A percentile compares a stretch with the other conserved stretches of the same genome.
Evolutionary conservation across 1,140 invertebrate genomes (phyloP).

Genomic region (Bombus difficillimus): DNA sequence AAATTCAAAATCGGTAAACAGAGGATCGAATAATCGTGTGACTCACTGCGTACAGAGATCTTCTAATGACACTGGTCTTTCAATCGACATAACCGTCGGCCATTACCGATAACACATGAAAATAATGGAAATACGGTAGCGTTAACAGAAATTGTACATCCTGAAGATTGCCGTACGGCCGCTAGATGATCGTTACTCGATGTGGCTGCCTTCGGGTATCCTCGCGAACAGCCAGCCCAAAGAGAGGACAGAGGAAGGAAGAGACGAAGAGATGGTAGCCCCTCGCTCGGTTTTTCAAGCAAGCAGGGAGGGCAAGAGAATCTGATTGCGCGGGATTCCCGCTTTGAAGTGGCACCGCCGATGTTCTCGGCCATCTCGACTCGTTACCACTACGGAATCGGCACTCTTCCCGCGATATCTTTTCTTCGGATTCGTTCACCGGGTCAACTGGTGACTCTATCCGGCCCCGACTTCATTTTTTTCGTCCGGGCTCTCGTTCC

Average conservation of each 20-base stretch:
- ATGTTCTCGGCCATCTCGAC: constrained; percentile 79
- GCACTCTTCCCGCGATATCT: constrained; percentile 56
- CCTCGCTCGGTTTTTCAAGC: constrained; percentile 76
- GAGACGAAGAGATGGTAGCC: constrained; percentile 42
- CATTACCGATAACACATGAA: background rate
- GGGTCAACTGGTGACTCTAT: constrained; percentile 19
- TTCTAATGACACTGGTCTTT: no score
- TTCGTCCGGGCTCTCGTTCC: background rate
- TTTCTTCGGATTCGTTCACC: constrained; percentile 31
- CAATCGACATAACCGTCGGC: no score
- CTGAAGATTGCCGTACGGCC: constrained; percentile 22
- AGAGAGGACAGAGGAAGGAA: constrained; percentile 45
- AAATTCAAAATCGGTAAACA: no score
- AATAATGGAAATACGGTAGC: background rate
- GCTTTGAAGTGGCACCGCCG: constrained; percentile 81
- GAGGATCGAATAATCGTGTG: no score
- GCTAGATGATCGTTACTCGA: constrained; percentile 42
- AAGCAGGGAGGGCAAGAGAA: constrained; percentile 68
- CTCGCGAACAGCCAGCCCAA: constrained; percentile 20
- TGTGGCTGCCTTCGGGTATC: constrained; percentile 21
- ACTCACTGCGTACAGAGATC: no score
- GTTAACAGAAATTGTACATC: constrained; percentile 3
- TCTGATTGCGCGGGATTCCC: constrained; percentile 81
- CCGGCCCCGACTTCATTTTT: constrained; percentile 19
- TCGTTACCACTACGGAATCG: constrained; percentile 78